Percentiles rank a stretch among this genome's conserved stretches.
phyloP scores from a whole-genome alignment of 2,797 vertebrate species.

The Rhinogobio ventralis region DNA sequence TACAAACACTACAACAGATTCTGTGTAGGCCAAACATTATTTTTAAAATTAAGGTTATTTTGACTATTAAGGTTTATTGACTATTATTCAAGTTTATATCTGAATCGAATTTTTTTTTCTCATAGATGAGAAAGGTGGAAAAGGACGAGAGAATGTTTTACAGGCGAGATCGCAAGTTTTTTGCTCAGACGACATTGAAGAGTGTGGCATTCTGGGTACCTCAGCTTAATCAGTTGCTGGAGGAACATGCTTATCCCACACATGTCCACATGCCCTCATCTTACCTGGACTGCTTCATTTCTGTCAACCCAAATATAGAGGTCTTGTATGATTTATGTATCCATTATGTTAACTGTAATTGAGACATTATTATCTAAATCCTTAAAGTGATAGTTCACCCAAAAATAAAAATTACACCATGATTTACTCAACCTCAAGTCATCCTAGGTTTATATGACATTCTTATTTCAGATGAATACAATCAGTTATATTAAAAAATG shows the following conservation, averaged over 20 bases:
- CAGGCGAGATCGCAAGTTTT: slow-evolving; percentile 68
- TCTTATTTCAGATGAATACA: too few species aligned
- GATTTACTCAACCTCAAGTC: too few species aligned
- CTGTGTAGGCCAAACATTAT: not conserved
- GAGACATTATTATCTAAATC: not conserved
- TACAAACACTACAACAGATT: not conserved
- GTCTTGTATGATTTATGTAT: slow-evolving; percentile 49
- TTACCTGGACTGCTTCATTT: slow-evolving; percentile 66
- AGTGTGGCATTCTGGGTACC: slow-evolving; percentile 69
- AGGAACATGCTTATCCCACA: slow-evolving; percentile 59
- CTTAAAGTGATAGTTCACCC: too few species aligned
- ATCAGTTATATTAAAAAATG: too few species aligned
- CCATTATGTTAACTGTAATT: not conserved
- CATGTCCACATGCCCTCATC: slow-evolving; percentile 66
- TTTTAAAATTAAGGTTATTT: not conserved
- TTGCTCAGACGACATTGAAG: slow-evolving; percentile 66
- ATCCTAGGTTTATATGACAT: too few species aligned
- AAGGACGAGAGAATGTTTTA: slow-evolving; percentile 64
- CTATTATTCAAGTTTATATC: not conserved
- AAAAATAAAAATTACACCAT: too few species aligned
- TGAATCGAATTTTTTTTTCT: slow-evolving; percentile 34
- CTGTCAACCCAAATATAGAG: slow-evolving; percentile 68
- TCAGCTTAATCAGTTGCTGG: slow-evolving; percentile 64
- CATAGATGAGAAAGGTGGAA: slow-evolving; percentile 65
- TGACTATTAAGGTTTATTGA: too few species aligned